Evolutionary conservation across 2,113 vertebrate species (phyloP).

Genomic region (Picathartes gymnocephalus): DNA sequence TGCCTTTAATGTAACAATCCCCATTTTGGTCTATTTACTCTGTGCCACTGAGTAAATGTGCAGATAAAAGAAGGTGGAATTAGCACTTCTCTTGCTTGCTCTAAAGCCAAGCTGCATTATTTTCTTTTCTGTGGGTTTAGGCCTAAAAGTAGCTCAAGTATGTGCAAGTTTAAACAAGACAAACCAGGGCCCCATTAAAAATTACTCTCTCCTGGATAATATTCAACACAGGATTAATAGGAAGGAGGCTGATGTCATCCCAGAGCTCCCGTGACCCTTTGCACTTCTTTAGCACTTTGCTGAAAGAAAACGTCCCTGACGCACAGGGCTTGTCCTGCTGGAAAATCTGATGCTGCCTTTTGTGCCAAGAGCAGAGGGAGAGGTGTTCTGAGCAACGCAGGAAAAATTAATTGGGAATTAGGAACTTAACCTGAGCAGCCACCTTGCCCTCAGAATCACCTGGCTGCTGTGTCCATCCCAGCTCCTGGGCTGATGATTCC

Average conservation of each 20-base stretch:
- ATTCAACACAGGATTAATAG: constrained; percentile 64
- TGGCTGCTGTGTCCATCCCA: background rate
- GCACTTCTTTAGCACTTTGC: background rate
- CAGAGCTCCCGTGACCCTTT: constrained; percentile 35
- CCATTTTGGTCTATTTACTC: background rate
- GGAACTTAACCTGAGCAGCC: background rate
- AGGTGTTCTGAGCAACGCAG: fast-evolving
- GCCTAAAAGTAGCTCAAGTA: constrained; percentile 65
- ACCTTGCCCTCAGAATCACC: background rate
- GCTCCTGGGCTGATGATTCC: fast-evolving
- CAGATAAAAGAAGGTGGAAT: constrained; percentile 59
- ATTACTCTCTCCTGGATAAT: constrained; percentile 67
- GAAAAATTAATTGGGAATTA: background rate
- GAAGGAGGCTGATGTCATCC: constrained; percentile 57
- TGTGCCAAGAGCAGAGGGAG: background rate
- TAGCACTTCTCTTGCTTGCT: constrained; percentile 31
- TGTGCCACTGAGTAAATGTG: constrained; percentile 18
- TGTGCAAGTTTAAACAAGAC: constrained; percentile 68
- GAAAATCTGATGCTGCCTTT: background rate
- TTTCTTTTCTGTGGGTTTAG: constrained; percentile 60
- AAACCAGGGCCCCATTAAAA: constrained; percentile 55
- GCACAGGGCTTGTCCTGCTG: background rate
- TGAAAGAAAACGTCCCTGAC: background rate
- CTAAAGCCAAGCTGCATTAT: constrained; percentile 42
- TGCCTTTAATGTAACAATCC: constrained; percentile 30